Base-by-base conservation (phyloP, 92 coral and sea anemone species). In the Parazoanthus darwini region DNA sequence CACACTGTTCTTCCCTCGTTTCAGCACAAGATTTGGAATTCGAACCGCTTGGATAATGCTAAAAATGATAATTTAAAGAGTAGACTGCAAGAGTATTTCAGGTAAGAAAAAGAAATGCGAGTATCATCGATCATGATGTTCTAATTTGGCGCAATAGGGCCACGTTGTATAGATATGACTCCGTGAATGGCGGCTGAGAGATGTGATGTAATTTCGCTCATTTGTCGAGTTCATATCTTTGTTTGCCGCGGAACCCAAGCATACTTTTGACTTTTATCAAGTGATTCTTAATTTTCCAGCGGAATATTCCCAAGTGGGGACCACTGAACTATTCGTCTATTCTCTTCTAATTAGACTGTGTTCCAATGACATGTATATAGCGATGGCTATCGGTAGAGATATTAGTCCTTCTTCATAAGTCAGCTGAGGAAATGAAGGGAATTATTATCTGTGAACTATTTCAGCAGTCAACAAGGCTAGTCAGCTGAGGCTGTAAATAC, bases 341-440 rank as follows among this genome's bases (percentile, higher is more conserved):
- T 83, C 77, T 84, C 87, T 71, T 84, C 29, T 84, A 84, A 84
- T 84, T 84, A 84, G 87, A 84, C 86, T 42, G 26, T 43, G 77
- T 84, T 70, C 78, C 68, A 16, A 84, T 72, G 87, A 82, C 59
- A 82, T 82, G 79, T 72, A 70, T 71, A 63, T 46, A 44, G 38
- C 67, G 87, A 84, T 84, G 68, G 79, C 78, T 66, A 82, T 82
- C 79, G 87, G 65, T 23, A 48, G 65, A 72, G 77, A 83, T 84
- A 84, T 84, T 84, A 84, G 46, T 54, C 87, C 87, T 84, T 84
- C 79, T 54, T 84, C 87, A 59, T 78, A 84, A 84, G 87, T 84
- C 78, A 72, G 87, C 87, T 51, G 42, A 84, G 87, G 87, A 84
- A 84, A 84, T 84, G 87, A 84, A 66, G 79, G 33, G 65, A 84